Evolutionary conservation across 2,888 invertebrate species (phyloP).

Genomic region (Melipona beecheii): DNA sequence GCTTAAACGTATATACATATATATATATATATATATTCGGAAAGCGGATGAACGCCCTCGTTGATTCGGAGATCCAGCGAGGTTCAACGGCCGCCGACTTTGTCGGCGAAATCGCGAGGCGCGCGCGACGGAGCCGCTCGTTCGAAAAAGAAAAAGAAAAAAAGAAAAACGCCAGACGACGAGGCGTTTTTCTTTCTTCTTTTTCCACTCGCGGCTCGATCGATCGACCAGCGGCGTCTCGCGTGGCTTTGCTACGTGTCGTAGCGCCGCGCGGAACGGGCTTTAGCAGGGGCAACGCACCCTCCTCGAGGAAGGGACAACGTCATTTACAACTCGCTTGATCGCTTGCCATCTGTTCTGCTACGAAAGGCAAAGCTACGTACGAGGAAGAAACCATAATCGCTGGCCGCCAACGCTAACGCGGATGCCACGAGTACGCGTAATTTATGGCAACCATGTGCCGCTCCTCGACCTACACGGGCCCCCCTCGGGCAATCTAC

Average conservation of each 20-base stretch:
- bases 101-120: neutral
- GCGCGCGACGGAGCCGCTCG: neutral
- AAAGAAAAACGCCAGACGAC: neutral
- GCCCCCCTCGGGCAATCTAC: slow-evolving; percentile 17
- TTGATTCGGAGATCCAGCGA: neutral
- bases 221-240: slow-evolving; percentile 36
- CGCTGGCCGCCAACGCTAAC: slow-evolving; percentile 30
- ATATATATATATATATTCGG: neutral
- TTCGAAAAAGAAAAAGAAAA: no score
- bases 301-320: slow-evolving; percentile 48
- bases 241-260: neutral
- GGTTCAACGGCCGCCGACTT: neutral
- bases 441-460: slow-evolving; percentile 58
- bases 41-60: neutral
- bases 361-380: slow-evolving; percentile 39
- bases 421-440: slow-evolving; percentile 14
- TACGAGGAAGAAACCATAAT: slow-evolving; percentile 63
- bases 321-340: slow-evolving; percentile 64
- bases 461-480: slow-evolving; percentile 7
- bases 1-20: slow-evolving; percentile 11
- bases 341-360: slow-evolving; percentile 63
- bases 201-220: slow-evolving; percentile 37
- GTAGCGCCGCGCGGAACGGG: slow-evolving; percentile 22
- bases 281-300: slow-evolving; percentile 60
- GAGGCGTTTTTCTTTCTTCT: neutral